Conservation (phyloP, 2,888 invertebrate genomes). For the Alentia gelatinosa region DNA sequence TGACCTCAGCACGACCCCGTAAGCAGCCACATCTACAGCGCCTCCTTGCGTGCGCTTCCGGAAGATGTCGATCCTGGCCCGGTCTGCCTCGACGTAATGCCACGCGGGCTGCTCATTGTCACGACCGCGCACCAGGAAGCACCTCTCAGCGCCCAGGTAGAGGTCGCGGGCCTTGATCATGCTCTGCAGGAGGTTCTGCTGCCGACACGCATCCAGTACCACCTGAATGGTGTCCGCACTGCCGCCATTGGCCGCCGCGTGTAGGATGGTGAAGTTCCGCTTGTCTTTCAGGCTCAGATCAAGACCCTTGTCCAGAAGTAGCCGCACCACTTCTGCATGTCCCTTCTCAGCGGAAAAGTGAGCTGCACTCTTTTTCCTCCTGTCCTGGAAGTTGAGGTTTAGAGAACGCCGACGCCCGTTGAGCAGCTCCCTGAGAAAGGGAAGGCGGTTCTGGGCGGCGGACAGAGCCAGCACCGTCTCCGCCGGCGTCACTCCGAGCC, state of each 20-base stretch:
- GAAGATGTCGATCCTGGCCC: constrained; percentile 29
- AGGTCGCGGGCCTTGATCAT: neutral
- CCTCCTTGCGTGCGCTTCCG: constrained; percentile 32
- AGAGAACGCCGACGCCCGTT: neutral
- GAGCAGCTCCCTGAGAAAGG: neutral
- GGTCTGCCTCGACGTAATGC: constrained; percentile 51
- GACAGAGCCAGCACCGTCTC: neutral
- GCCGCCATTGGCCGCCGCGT: constrained; percentile 10
- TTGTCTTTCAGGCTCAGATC: neutral
- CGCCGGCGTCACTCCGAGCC: neutral
- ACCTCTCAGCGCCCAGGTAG: constrained; percentile 41
- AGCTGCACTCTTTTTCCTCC: neutral
- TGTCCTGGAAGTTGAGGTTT: constrained; percentile 12
- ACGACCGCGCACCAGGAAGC: constrained; percentile 43
- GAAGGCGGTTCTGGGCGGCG: neutral
- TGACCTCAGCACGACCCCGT: constrained; percentile 22
- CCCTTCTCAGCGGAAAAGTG: constrained; percentile 43
- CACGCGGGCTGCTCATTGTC: constrained; percentile 30
- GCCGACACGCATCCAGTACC: neutral
- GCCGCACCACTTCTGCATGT: neutral
- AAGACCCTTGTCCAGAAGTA: neutral
- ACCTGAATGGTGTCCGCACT: neutral
- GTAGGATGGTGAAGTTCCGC: constrained; percentile 3
- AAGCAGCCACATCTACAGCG: constrained; percentile 40
- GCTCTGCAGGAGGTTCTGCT: neutral